Base-by-base conservation (phyloP, 2,797 vertebrate species). In the Phylloscopus collybita region DNA sequence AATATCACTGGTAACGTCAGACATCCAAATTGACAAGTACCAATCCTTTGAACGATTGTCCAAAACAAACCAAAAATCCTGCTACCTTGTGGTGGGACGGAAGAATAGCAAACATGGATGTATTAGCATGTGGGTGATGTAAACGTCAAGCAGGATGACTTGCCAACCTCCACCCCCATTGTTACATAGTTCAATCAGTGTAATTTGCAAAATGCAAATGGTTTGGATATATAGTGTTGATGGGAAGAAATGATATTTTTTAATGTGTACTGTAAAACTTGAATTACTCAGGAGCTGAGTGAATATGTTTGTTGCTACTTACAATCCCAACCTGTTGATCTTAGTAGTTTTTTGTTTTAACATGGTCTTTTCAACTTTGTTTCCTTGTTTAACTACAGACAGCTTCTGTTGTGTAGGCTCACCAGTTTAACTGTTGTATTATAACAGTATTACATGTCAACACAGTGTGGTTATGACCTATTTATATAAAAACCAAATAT, bases 401-500 rank as follows among this genome's bases (percentile, higher is more conserved):
- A 96, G 98, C 96, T 98, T 98, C 97, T 97, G 97, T 98, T 98
- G 97, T 98, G 97, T 98, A 98, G 97, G 97, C 96, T 98, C 97
- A 98, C 98, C 97, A 97, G 97, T 98, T 98, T 98, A 98, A 98
- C 98, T 98, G 97, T 98, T 98, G 98, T 98, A 98, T 98, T 98
- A 98, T 97, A 98, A 98, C 98, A 98, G 98, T 98, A 98, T 98
- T 98, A 98, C 97, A 97, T 98, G 98, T 99, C 98, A 98, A 97
- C 98, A 98, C 98, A 98, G 98, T 99, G 98, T 98, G 98, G 98
- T 98, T 98, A 98, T 97, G 97, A 98, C 98, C 98, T 98, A 98
- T 98, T 98, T 98, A 98, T 98, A 98, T 98, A 98, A 99, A 98
- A 99, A 98, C 98, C 98, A 99, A 99, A 99, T 98, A 98, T 98